A percentile compares a stretch with the other conserved stretches of the same genome.
phyloP scores from a whole-genome alignment of 1,140 invertebrate species.

The Ceratina calcarata region DNA sequence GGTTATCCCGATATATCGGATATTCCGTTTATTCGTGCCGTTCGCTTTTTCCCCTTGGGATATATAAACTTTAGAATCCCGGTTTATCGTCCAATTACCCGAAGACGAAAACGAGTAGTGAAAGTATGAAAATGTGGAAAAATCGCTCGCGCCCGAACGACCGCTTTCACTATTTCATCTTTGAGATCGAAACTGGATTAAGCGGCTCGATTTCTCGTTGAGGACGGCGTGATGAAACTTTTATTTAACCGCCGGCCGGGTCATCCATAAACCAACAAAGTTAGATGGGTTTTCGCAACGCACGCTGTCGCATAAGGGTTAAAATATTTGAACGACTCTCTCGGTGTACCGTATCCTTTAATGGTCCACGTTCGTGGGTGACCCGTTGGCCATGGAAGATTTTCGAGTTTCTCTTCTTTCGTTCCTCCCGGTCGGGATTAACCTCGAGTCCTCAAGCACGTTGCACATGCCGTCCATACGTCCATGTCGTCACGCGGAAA shows the following conservation, averaged over 20 bases:
- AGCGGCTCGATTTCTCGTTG: not conserved
- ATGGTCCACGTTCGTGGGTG: constrained; percentile 32
- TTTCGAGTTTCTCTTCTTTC: constrained; percentile 46
- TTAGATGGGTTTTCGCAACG: constrained; percentile 22
- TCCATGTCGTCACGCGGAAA: not conserved
- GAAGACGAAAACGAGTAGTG: constrained; percentile 19
- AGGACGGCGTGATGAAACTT: not conserved
- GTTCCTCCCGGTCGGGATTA: constrained; percentile 25
- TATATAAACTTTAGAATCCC: not conserved
- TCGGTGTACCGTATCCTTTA: constrained; percentile 16
- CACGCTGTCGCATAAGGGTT: constrained; percentile 4
- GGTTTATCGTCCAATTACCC: not conserved
- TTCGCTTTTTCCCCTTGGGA: not conserved
- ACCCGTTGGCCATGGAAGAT: constrained; percentile 48
- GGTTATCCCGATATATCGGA: too few relatives aligned
- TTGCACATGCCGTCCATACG: not conserved
- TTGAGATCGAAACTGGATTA: constrained; percentile 18
- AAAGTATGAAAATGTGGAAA: constrained; percentile 39
- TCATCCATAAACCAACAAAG: not conserved
- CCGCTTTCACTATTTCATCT: constrained; percentile 45
- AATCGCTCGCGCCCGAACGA: constrained; percentile 23
- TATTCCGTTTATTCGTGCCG: not conserved
- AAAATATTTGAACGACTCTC: constrained; percentile 17
- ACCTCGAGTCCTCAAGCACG: constrained; percentile 24
- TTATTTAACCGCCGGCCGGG: too few relatives aligned